A percentile compares a stretch with the other conserved stretches of the same genome.
phyloP scores from a whole-genome alignment of 2,888 invertebrate genomes.

The Netelia inedita region DNA sequence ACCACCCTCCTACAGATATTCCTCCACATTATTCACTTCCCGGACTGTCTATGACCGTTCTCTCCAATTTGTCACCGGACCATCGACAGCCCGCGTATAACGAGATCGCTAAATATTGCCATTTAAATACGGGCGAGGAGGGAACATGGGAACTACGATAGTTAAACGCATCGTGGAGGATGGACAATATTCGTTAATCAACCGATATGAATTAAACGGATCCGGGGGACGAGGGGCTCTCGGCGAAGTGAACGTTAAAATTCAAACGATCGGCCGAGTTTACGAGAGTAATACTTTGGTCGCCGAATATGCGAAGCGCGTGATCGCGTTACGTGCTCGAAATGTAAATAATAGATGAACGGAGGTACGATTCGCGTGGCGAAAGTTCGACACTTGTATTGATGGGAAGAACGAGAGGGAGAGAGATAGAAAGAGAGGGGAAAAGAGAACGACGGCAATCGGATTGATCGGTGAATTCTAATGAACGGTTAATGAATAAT shows the following conservation, averaged over 20 bases:
- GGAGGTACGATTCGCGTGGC: conserved; percentile 1
- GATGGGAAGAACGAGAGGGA: conserved; percentile 6
- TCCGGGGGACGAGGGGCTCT: neutral
- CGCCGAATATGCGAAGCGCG: conserved; percentile 61
- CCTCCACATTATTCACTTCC: conserved; percentile 17
- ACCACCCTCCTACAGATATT: neutral
- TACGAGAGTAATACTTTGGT: conserved; percentile 31
- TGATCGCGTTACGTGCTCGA: conserved; percentile 61
- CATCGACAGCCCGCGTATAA: neutral
- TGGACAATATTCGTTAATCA: conserved; percentile 61
- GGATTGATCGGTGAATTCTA: conserved; percentile 32
- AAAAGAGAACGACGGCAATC: conserved; percentile 26
- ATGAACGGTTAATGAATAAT: conserved; percentile 44
- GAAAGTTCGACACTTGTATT: conserved; percentile 48
- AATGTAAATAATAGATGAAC: conserved; percentile 60
- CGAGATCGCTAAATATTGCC: conserved; percentile 42
- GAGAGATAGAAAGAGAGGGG: neutral
- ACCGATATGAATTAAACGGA: conserved; percentile 44
- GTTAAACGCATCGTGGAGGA: conserved; percentile 37
- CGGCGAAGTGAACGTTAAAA: conserved; percentile 38
- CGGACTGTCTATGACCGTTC: conserved; percentile 30
- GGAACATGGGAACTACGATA: neutral
- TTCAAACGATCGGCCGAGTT: conserved; percentile 19
- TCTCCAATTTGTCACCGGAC: conserved; percentile 38
- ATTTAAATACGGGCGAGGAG: conserved; percentile 22